Percentiles rank a stretch among this genome's conserved stretches.
These are phyloP conservation scores for Cyprinus carpio DNA, from an alignment of 2,113 vertebrate genomes.

Conservation along the genomic window DNA sequence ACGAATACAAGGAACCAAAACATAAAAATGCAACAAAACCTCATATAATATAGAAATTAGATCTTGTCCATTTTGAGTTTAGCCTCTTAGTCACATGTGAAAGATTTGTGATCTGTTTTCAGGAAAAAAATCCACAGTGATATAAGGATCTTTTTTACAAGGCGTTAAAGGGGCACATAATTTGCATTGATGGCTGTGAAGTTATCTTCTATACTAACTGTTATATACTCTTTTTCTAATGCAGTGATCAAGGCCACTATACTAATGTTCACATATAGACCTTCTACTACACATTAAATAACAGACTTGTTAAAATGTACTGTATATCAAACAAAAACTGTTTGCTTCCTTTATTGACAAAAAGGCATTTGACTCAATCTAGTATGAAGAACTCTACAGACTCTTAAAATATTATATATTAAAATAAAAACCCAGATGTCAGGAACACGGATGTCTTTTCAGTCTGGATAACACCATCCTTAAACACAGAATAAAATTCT, in stretches of 20 bases:
- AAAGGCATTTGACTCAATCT: background rate
- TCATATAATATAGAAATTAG: background rate
- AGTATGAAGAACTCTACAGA: background rate
- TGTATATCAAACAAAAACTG: background rate
- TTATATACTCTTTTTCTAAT: background rate
- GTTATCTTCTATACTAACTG: background rate
- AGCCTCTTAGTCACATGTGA: background rate
- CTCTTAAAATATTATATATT: background rate
- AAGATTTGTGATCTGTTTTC: background rate
- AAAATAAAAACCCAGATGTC: background rate
- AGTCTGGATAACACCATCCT: background rate
- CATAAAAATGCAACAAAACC: background rate
- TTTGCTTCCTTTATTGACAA: background rate
- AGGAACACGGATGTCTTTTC: background rate
- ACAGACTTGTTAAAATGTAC: background rate
- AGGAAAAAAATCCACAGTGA: too few species aligned
- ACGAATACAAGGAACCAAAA: background rate
- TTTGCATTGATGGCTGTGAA: background rate
- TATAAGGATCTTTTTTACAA: background rate
- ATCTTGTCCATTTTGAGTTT: background rate
- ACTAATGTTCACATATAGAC: background rate
- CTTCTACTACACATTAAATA: background rate
- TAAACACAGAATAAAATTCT: background rate
- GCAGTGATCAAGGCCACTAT: background rate
- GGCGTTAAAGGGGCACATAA: background rate